Percentiles rank a stretch among this genome's conserved stretches.
These are phyloP conservation scores for Brachyhypopomus occidentalis DNA, from an alignment of 2,113 vertebrate species.

Conservation along the genomic window DNA sequence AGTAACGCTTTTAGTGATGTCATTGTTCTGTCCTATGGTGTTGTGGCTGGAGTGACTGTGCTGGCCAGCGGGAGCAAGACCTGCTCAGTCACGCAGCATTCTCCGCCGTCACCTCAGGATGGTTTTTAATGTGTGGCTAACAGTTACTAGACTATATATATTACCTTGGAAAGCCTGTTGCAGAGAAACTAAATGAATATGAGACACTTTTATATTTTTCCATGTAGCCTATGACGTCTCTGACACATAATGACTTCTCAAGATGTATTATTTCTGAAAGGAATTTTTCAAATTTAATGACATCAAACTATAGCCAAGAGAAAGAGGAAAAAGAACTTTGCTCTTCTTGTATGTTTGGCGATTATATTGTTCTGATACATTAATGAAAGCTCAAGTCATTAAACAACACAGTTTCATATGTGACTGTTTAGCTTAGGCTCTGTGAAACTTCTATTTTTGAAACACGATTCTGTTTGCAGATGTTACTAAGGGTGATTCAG, in stretches of 20 bases:
- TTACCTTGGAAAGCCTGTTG: slow-evolving; percentile 53
- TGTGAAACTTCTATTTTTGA: not conserved
- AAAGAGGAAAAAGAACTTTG: slow-evolving; percentile 12
- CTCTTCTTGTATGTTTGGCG: slow-evolving; percentile 17
- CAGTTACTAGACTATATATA: slow-evolving; percentile 62
- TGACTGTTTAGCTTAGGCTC: not conserved
- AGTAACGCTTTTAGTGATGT: too few species aligned
- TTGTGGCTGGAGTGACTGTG: not conserved
- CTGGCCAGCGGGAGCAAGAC: slow-evolving; percentile 33
- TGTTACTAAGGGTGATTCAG: not conserved
- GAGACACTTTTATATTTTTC: slow-evolving; percentile 59
- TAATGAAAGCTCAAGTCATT: slow-evolving; percentile 25
- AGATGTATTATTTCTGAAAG: slow-evolving; percentile 59
- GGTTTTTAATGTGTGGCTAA: slow-evolving; percentile 60
- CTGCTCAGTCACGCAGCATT: slow-evolving; percentile 53
- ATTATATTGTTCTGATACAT: slow-evolving; percentile 13
- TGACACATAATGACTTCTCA: slow-evolving; percentile 66
- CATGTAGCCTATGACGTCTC: slow-evolving; percentile 61
- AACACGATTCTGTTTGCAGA: not conserved
- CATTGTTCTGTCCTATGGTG: not conserved
- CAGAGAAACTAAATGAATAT: slow-evolving; percentile 35
- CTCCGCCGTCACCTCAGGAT: slow-evolving; percentile 49
- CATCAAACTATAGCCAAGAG: slow-evolving; percentile 35
- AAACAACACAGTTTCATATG: not conserved
- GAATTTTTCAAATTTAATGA: slow-evolving; percentile 57